Evolutionary conservation across 1,140 invertebrate species (phyloP), one percentile per base, ranked within the genome.

Genomic region (Caerostris extrusa): DNA sequence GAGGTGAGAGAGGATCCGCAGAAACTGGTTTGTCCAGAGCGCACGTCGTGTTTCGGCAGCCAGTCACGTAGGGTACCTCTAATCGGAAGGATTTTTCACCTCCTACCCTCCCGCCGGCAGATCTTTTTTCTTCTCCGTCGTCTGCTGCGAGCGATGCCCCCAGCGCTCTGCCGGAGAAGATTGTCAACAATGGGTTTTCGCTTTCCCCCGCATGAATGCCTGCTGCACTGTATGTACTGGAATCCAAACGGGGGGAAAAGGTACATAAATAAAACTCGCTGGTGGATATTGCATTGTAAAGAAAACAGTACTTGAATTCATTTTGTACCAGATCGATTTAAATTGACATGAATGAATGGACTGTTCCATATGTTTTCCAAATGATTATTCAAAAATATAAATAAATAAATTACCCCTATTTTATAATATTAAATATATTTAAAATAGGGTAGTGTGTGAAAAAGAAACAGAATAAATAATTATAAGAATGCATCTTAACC

Each of bases 11-110:
- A n/a, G 12, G n/a, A n/a, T 56, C 19, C 58, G 7, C 55, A 83
- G 53, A 34, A 93, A 93, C 92, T 88, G 92, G 92, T 93, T 93
- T 93, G 92, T 67, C 92, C 92, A 85, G 92, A 60, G n/a, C 19
- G n/a, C 91, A 87, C 91, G 55, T 34, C 17, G 58, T 61, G 17
- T 91, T 85, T 88, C 86, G 60, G 58, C 12, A 61, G 81, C 60
- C n/a, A 53, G 92, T 93, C 92, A 93, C 92, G 92, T 93, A 85
- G 92, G 71, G 58, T 88, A 81, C 85, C 67, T 88, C n/a, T 8
- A 64, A 88, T 10, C 60, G 69, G 56, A 83, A 7, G n/a, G 61
- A 3, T 64, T 56, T 87, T 64, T 58, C 69, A 5, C 34, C 81
- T 69, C 58, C 82, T 90, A 90, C 61, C 91, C 69, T 85, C 3